phyloP scores from a whole-genome alignment of 2,888 invertebrate genomes.

The Augiades crinisus region DNA sequence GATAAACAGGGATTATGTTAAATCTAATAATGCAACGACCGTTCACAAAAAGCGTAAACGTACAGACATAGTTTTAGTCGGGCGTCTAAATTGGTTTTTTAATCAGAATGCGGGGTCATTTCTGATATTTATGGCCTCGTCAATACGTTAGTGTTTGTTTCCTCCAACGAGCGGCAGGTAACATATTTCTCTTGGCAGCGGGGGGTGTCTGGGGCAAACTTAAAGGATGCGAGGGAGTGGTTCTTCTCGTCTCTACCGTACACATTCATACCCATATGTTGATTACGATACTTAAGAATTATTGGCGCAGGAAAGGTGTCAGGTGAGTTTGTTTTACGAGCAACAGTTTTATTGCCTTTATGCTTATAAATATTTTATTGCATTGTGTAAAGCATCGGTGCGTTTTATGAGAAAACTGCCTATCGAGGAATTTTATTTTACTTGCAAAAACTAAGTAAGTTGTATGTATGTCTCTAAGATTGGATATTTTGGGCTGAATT shows the following conservation, averaged over 20 bases:
- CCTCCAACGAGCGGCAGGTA: conserved; percentile 64
- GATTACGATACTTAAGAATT: conserved; percentile 27
- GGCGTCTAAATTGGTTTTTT: conserved; percentile 65
- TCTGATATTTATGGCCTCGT: conserved; percentile 66
- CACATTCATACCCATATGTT: conserved; percentile 19
- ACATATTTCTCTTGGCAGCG: conserved; percentile 64
- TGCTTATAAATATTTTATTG: conserved; percentile 28
- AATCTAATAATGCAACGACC: conserved; percentile 30
- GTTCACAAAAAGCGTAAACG: conserved; percentile 42
- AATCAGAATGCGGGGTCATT: conserved; percentile 66
- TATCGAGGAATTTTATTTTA: conserved; percentile 15
- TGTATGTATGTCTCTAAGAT: neutral
- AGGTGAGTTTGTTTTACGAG: conserved; percentile 26
- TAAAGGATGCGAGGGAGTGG: conserved; percentile 50
- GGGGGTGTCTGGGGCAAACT: conserved; percentile 63
- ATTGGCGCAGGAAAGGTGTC: conserved; percentile 25
- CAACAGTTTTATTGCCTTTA: conserved; percentile 27
- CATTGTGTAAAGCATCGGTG: conserved; percentile 20
- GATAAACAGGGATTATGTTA: conserved; percentile 30
- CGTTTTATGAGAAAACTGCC: conserved; percentile 22
- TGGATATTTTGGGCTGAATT: too few relatives aligned
- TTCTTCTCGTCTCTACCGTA: conserved; percentile 38
- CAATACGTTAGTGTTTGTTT: conserved; percentile 69
- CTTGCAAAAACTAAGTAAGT: conserved; percentile 1
- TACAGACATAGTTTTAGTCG: conserved; percentile 42